phyloP scores from a whole-genome alignment of 2,797 vertebrate genomes.

The Bradypodion ventrale region DNA sequence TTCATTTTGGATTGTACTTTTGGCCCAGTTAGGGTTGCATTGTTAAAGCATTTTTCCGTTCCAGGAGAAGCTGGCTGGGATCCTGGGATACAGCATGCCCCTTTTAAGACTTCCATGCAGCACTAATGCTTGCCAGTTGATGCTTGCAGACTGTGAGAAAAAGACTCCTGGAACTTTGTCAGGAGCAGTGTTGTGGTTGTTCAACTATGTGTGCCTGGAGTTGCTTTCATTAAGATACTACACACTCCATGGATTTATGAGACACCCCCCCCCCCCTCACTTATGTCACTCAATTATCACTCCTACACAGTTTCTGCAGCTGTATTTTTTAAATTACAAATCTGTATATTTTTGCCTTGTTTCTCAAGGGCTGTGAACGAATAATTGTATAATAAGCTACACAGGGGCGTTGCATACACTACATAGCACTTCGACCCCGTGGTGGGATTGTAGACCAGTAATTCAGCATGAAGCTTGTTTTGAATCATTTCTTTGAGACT shows the following conservation, averaged over 20 bases:
- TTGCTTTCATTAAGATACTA: constrained; percentile 33
- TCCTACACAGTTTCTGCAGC: constrained; percentile 62
- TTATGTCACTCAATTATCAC: constrained; percentile 55
- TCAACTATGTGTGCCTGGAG: constrained; percentile 33
- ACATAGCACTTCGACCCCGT: neutral
- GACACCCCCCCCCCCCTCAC: constrained; percentile 42
- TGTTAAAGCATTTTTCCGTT: too few species aligned
- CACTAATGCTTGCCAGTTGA: constrained; percentile 3
- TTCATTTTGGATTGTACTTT: too few species aligned
- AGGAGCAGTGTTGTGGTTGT: neutral
- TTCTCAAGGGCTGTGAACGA: constrained; percentile 49
- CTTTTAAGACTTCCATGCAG: neutral
- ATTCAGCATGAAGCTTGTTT: constrained; percentile 14
- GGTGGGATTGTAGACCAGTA: constrained; percentile 25
- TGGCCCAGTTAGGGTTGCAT: too few species aligned
- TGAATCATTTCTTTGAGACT: constrained; percentile 38
- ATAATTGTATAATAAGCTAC: constrained; percentile 48
- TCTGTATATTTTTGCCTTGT: constrained; percentile 60
- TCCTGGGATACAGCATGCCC: neutral
- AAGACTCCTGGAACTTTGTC: neutral
- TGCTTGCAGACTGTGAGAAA: neutral
- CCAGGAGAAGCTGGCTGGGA: too few species aligned
- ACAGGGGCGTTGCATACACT: constrained; percentile 36
- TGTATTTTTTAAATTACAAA: constrained; percentile 58
- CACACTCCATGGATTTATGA: constrained; percentile 34